Conservation (phyloP, 2,797 vertebrate species). For the Trachurus trachurus region DNA sequence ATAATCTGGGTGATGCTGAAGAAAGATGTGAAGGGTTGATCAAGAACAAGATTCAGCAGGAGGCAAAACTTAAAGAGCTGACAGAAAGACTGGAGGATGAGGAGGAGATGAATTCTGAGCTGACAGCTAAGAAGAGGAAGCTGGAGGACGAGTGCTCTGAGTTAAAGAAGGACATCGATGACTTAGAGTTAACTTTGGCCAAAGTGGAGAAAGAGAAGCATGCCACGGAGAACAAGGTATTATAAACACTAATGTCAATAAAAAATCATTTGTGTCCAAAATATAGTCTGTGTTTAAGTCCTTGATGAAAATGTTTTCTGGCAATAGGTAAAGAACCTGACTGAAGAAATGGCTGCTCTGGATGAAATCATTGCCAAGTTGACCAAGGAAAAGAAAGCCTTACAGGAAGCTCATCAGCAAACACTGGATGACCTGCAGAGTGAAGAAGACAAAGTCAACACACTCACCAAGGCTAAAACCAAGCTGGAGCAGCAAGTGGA, state of each 20-base stretch:
- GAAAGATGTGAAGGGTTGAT: conserved; percentile 65
- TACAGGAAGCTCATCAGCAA: conserved; percentile 92
- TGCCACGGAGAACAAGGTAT: not conserved
- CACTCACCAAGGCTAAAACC: conserved; percentile 55
- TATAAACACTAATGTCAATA: no score
- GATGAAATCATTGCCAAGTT: conserved; percentile 84
- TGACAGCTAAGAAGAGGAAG: conserved; percentile 84
- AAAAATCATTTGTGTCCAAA: not conserved
- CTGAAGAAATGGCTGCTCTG: no score
- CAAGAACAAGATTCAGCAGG: no score
- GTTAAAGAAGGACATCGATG: conserved; percentile 91
- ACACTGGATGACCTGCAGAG: conserved; percentile 90
- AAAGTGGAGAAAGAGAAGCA: conserved; percentile 59
- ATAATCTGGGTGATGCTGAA: conserved; percentile 89
- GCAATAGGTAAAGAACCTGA: no score
- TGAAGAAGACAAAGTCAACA: conserved; percentile 93
- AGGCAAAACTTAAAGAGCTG: no score
- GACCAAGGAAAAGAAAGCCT: conserved; percentile 91
- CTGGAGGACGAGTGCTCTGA: conserved; percentile 90
- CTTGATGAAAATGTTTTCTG: no score
- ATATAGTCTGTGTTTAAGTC: no score
- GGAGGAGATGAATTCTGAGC: no score
- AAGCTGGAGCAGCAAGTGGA: conserved; percentile 92
- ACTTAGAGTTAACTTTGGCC: conserved; percentile 81
- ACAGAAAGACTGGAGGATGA: no score